Evolutionary conservation across 2,888 invertebrate genomes (phyloP), one percentile per base, ranked within the genome.

Genomic region (Drosophila recens): DNA sequence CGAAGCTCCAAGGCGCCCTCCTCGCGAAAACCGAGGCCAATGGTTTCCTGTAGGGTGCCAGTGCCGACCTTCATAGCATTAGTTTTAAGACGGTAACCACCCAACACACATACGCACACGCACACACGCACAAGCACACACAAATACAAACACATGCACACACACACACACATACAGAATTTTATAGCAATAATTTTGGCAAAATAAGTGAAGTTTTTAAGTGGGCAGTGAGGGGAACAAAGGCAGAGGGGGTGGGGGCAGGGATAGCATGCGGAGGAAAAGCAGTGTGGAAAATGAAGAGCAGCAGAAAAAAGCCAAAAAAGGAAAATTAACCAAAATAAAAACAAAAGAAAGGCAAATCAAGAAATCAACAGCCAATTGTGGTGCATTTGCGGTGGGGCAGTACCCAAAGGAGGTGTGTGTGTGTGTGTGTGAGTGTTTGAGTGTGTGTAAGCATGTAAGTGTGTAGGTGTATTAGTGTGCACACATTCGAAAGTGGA

Each of bases 1-100:
- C 97, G 95, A 80, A 97, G 92, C 90, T 97, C 97, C 67, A 96
- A 94, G n/a, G 96, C 95, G 85, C 97, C 97, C 92, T 97, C 97
- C 90, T 96, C 95, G 62, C 94, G 94, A 91, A 95, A 95, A 68
- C 94, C 95, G 72, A 94, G 93, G 59, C 92, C 93, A 82, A 93
- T 92, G 75, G 92, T 90, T 91, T 93, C 93, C 92, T 93, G 93
- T 90, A 92, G 91, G 90, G 92, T 93, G 89, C 94, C 94, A 90
- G 93, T 93, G 85, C 93, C 93, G 87, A 93, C 93, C 93, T 93
- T 92, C 86, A 91, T 87, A 89, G 87, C 81, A 91, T 90, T 91
- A 91, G 91, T 90, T 90, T 84, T 76, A 67, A 76, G 75, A 78
- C 75, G 72, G 64, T 85, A 73, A 82, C 78, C 87, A 82, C 53